Evolutionary conservation across 2,888 invertebrate genomes (phyloP), one percentile per base, ranked within the genome.

Genomic region (Drosophila mayaguana): DNA sequence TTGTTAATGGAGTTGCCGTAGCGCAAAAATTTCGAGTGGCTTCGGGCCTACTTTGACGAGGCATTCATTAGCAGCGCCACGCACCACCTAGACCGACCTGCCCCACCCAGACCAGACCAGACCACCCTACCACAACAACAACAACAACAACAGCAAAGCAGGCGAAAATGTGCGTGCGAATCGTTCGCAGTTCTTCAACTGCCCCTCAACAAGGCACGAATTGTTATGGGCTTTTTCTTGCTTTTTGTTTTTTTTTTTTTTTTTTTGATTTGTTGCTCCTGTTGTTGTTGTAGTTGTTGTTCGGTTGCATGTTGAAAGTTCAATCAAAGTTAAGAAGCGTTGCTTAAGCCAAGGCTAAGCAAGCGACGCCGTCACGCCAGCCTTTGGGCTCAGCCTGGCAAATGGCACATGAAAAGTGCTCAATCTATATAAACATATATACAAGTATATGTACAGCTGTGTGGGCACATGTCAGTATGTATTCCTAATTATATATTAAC

Each of bases 261-360:
- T n/a, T n/a, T 54, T 18, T 38, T 28, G 56, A 25, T 51, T 55
- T 51, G 53, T 43, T 38, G 48, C 12, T 36, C 32, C 9, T 32
- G 3, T 11, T 62, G 46, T 25, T 64, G 51, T 18, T 45, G 54
- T 16, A 22, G 45, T 34, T 61, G 48, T 48, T 62, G 53, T 70
- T 72, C 55, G 86, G 68, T 83, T 83, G 83, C 83, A 83, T 83
- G 83, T 77, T 80, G 71, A 88, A 86, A 88, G 83, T 83, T 83
- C 83, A 83, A 83, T 88, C 83, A 83, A 88, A 83, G 77, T 71
- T 75, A 80, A 75, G 76, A 75, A 80, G 80, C 80, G 48, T 77
- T 80, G 72, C 80, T 76, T 63, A 80, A 77, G 76, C 77, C 77
- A 83, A 88, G 88, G 88, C 87, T 83, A 88, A 88, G 87, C 81